Conservation (phyloP, 2,113 vertebrate genomes). For the Dromiciops gliroides region DNA sequence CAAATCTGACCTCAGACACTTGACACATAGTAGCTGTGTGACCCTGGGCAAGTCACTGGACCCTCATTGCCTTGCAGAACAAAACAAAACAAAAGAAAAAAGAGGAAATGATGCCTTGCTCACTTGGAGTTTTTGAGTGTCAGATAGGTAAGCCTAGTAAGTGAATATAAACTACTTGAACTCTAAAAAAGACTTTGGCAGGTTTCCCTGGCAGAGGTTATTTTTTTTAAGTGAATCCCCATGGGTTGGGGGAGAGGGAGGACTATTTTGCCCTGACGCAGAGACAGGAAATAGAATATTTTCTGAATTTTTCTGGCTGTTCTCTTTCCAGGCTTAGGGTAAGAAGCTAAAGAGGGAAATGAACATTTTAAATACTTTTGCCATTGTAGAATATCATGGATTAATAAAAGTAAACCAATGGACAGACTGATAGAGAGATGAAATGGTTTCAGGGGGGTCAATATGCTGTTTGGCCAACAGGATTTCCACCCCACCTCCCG, state of each 20-base stretch:
- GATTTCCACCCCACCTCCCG: neutral
- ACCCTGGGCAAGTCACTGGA: no score
- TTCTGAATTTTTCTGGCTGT: neutral
- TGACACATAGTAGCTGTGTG: no score
- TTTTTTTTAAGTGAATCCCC: neutral
- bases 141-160: neutral
- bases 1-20: no score
- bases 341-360: neutral
- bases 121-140: neutral
- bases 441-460: neutral
- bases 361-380: neutral
- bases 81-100: no score
- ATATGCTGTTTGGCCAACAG: neutral
- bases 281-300: neutral
- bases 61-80: no score
- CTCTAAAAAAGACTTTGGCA: neutral
- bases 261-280: accelerated
- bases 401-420: neutral
- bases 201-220: neutral
- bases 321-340: neutral
- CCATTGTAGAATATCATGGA: neutral
- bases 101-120: neutral
- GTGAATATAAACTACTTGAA: neutral
- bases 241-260: neutral
- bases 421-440: neutral